Evolutionary conservation across 2,113 vertebrate genomes (phyloP), one percentile per base, ranked within the genome.

Genomic region (Polypterus senegalus): DNA sequence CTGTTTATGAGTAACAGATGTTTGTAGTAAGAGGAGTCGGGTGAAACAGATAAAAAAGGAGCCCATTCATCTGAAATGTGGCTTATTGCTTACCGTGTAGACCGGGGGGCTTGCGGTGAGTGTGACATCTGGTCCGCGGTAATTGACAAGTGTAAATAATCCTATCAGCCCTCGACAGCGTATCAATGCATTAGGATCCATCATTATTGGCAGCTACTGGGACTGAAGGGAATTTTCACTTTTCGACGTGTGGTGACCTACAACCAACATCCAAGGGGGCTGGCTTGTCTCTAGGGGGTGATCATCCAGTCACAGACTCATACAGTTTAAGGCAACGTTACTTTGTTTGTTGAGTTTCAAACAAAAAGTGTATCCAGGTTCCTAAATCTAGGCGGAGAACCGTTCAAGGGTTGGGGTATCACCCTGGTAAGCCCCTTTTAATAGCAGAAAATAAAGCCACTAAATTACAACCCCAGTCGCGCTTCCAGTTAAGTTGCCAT

Each of bases 1-100:
- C 59, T 46, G 54, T 63, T 69, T 59, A 69, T 49, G 58, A 67
- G 57, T 63, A 65, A 49, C 64, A 70, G 62, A 70, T 75, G 71
- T 63, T 62, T 9, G 3, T 9, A 47, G n/a, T 65, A 27, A 27
- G 53, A 7, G 46, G 61, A 49, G 47, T 6, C 27, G 43, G 46
- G 55, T 10, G 49, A 7, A 27, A 45, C 52, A 54, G 53, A 7
- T 47, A 10, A 27, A 43, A 48, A 66, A 61, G 54, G 48, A 46
- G 44, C 43, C 45, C 48, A 44, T 61, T 67, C 8, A 59, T 64
- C 57, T 61, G 46, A 9, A 11, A 10, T 55, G 10, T 10, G 9
- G 53, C 9, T n/a, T 9, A 46, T 49, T 57, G 47, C 48, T 48
- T 3, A 5, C 10, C 9, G 48, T 45, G 47, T 58, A 51, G 54